Percentiles rank a stretch among this genome's conserved stretches.
phyloP scores from a whole-genome alignment of 2,113 vertebrate species.

The Corythaixoides concolor region DNA sequence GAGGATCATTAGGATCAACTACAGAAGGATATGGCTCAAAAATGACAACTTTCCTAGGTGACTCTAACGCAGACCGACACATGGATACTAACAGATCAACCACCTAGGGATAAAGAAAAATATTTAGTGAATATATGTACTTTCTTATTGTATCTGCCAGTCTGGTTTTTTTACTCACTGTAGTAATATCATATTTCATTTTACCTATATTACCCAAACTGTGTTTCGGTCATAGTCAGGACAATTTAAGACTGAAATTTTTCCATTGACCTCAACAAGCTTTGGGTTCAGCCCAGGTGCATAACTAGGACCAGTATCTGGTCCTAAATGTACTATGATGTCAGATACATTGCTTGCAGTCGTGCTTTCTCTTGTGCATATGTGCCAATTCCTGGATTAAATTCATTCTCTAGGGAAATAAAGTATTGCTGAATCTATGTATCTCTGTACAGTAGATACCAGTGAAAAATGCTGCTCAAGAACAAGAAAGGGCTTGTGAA shows the following conservation, averaged over 20 bases:
- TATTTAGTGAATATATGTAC: neutral
- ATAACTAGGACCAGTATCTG: neutral
- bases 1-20: conserved; percentile 88
- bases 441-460: neutral
- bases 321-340: neutral
- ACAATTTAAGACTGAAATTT: neutral
- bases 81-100: conserved; percentile 90
- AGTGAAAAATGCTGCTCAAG: neutral
- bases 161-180: neutral
- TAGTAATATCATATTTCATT: neutral
- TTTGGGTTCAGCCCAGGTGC: neutral
- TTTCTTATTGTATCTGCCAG: neutral
- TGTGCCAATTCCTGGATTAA: neutral
- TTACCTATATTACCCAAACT: neutral
- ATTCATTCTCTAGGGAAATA: neutral
- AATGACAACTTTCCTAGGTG: conserved; percentile 90
- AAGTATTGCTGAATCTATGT: neutral
- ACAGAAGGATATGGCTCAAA: conserved; percentile 95
- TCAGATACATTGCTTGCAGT: neutral
- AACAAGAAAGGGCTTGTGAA: neutral
- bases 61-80: conserved; percentile 90
- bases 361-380: neutral
- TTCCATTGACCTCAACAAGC: neutral
- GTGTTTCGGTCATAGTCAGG: neutral
- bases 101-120: conserved; percentile 75